Conservation (phyloP, 2,113 vertebrate species). For the Atherinomorus stipes region DNA sequence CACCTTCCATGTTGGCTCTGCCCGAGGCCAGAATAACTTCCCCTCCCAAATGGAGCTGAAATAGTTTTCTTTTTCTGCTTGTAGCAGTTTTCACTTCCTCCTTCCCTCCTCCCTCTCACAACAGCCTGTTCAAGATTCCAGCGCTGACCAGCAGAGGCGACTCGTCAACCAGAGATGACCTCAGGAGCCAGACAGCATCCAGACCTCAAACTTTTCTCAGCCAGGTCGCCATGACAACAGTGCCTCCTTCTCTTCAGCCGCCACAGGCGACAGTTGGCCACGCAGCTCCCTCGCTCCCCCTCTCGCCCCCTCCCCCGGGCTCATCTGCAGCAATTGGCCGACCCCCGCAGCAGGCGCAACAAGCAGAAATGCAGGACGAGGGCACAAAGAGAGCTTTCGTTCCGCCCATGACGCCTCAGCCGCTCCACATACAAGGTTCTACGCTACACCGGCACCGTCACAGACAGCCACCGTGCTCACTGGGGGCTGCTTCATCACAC, state of each 20-base stretch:
- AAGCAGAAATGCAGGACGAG: slow-evolving; percentile 69
- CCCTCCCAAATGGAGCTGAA: neutral
- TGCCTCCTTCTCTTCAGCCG: slow-evolving; percentile 68
- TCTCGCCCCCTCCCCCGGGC: slow-evolving; percentile 65
- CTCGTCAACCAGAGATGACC: slow-evolving; percentile 61
- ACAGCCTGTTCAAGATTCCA: slow-evolving; percentile 86
- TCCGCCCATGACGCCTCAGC: slow-evolving; percentile 81
- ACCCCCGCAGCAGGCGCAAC: slow-evolving; percentile 59
- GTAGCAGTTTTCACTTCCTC: slow-evolving; percentile 16
- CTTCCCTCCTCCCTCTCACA: slow-evolving; percentile 48
- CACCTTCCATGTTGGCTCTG: slow-evolving; percentile 11
- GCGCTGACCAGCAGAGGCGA: slow-evolving; percentile 47
- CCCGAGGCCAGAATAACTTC: neutral
- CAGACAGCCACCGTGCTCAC: slow-evolving; percentile 14
- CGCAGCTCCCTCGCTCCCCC: slow-evolving; percentile 53
- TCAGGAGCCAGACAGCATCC: slow-evolving; percentile 69
- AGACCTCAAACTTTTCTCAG: slow-evolving; percentile 66
- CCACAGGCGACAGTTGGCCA: slow-evolving; percentile 68
- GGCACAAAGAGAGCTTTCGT: slow-evolving; percentile 82
- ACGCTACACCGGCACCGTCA: slow-evolving; percentile 32
- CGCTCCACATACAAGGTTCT: slow-evolving; percentile 86
- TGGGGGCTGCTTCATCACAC: slow-evolving; percentile 32
- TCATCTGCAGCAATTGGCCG: slow-evolving; percentile 66
- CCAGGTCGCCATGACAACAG: slow-evolving; percentile 76
- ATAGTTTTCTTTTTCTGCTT: neutral